A percentile compares a stretch with the other conserved stretches of the same genome.
These are phyloP conservation scores for Heterodera carotae DNA, from an alignment of 1,140 invertebrate species.

Conservation along the genomic window DNA sequence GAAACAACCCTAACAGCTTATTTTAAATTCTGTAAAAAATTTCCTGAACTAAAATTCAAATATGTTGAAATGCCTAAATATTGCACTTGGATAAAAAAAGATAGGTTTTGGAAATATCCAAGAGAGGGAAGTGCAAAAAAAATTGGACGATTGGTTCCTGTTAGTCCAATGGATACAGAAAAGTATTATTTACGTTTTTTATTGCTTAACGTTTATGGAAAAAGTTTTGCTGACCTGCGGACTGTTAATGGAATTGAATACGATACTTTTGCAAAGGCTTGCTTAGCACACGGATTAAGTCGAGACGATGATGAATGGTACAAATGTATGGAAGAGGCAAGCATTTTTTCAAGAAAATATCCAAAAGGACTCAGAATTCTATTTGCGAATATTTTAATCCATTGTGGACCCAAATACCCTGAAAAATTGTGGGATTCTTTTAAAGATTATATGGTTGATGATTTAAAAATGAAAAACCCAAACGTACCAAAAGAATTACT, in stretches of 20 bases:
- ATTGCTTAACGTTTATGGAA: not conserved
- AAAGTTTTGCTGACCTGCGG: not conserved
- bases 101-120: slow-evolving; percentile 1
- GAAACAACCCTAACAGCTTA: no score
- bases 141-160: not conserved
- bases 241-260: slow-evolving; percentile 1
- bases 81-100: not conserved
- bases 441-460: no score
- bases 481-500: not conserved
- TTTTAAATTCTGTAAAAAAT: slow-evolving; percentile 12
- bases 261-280: slow-evolving; percentile 6
- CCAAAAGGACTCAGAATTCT: not conserved
- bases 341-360: slow-evolving; percentile 3
- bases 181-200: slow-evolving; percentile 20
- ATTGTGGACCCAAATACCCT: slow-evolving; percentile 7
- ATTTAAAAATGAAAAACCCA: no score
- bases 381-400: no score
- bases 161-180: slow-evolving; percentile 6
- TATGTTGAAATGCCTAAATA: no score
- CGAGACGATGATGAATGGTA: slow-evolving; percentile 16
- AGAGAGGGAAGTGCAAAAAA: not conserved
- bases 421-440: slow-evolving; percentile 9
- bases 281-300: not conserved
- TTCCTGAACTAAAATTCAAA: slow-evolving; percentile 5
- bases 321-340: no score